Evolutionary conservation across 2,888 invertebrate genomes (phyloP), one percentile per base, ranked within the genome.

Genomic region (Venusia cambrica): DNA sequence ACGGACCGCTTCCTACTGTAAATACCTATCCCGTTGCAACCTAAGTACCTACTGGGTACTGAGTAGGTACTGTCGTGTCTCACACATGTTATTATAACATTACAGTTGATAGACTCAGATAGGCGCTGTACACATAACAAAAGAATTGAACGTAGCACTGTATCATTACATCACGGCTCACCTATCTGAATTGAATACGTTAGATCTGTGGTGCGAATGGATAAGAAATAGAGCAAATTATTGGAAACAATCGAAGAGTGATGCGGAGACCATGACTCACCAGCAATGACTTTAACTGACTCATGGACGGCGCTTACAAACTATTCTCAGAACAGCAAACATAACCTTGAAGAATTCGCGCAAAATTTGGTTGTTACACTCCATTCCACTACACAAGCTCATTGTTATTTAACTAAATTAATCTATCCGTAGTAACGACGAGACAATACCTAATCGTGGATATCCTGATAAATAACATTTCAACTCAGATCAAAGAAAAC

Each of bases 241-340:
- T 75, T 70, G 61, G 63, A 56, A 67, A 75, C 74, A 74, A 77
- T 77, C 63, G 68, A 51, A 40, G 58, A 63, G 58, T 65, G 67
- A 72, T 68, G 59, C 54, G 56, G 55, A 59, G 57, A 31, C 46
- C 45, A 50, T 81, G 81, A 81, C 50, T 81, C 80, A 83, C 55
- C 43, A 49, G 44, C 36, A 43, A 53, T 54, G 41, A 48, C 36
- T 27, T 20, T 44, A 50, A 62, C 71, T 83, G 79, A 83, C 62
- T 83, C 80, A 83, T 54, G 51, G 59, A 52, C 62, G 66, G 68
- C 63, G 72, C 67, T 75, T 74, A 78, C 63, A 72, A 72, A 77
- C 29, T 75, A 69, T 80, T 81, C 81, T 75, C 52, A 70, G 81
- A 84, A 83, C 73, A 77, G 71, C 66, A 57, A 62, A 48, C n/a